Evolutionary conservation across 2,113 vertebrate genomes (phyloP), one percentile per base, ranked within the genome.

Genomic region (Atractosteus spatula): DNA sequence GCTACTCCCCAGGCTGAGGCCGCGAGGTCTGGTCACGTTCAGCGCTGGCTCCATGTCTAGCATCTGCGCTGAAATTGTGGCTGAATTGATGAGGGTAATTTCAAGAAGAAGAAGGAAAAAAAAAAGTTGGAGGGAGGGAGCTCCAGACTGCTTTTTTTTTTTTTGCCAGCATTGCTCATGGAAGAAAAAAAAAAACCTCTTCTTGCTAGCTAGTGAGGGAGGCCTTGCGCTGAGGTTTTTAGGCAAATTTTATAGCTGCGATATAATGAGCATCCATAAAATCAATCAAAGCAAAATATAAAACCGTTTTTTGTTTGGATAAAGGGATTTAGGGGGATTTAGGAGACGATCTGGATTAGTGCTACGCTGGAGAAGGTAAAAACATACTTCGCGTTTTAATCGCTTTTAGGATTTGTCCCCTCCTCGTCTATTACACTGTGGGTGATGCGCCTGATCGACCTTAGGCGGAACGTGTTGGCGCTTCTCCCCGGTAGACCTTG

Each of bases 41-140:
- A 89, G 75, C 73, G 76, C 73, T 77, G 82, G 72, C 79, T 86
- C 72, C 71, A 76, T 62, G 88, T 92, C 86, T 66, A 55, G 81
- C 89, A 88, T 91, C 87, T 81, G 85, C 87, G 84, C 84, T 78
- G 73, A 84, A 93, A 91, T 91, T 89, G 91, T 75, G 87, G 85
- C 86, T 89, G 87, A 94, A 95, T 94, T 94, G 93, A 94, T 93
- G 91, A 92, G 91, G 86, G 88, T 87, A 90, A 93, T 95, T 96
- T 94, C 72, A 77, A 85, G 75, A 82, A 78, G 77, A 55, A 80
- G 78, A 75, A 55, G 69, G 54, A 66, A 76, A 71, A 6, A 59
- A 75, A 70, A 73, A 68, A 74, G 4, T 68, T 76, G 67, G 7
- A 66, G 80, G 77, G 79, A 78, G 79, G 63, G 77, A 71, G 66